These are phyloP conservation scores for Toxonevra muliebris DNA, from an alignment of 2,888 invertebrate genomes.

Conservation along the genomic window DNA sequence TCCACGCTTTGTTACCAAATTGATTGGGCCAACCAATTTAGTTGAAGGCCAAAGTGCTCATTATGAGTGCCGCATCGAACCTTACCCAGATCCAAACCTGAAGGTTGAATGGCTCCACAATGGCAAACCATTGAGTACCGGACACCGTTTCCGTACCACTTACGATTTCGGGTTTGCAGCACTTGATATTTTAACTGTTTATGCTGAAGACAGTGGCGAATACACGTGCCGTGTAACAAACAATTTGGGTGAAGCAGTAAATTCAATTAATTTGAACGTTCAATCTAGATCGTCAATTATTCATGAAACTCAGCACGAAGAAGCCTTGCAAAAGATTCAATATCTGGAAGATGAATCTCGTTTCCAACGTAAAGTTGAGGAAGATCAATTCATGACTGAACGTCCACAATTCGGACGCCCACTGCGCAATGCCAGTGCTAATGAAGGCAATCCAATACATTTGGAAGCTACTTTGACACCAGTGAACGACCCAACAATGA, in stretches of 20 bases:
- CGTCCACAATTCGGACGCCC: constrained; percentile 91
- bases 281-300: constrained; percentile 86
- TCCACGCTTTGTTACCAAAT: constrained; percentile 84
- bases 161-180: constrained; percentile 98
- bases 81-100: constrained; percentile 87
- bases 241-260: constrained; percentile 82
- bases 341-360: constrained; percentile 88
- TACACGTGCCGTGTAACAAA: constrained; percentile 90
- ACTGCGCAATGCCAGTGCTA: constrained; percentile 83
- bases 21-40: constrained; percentile 86
- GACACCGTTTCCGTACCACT: constrained; percentile 91
- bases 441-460: constrained; percentile 89
- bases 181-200: constrained; percentile 92
- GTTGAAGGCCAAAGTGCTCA: constrained; percentile 91
- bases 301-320: constrained; percentile 91
- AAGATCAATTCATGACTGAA: constrained; percentile 80
- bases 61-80: constrained; percentile 92
- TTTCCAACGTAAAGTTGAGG: constrained; percentile 75
- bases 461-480: constrained; percentile 95
- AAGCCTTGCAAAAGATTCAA: constrained; percentile 90
- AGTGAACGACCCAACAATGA: constrained; percentile 98
- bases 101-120: constrained; percentile 95
- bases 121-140: constrained; percentile 85
- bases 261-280: constrained; percentile 82
- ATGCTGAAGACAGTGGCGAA: constrained; percentile 93